These are phyloP conservation scores for Typhlomys cinereus DNA, from an alignment of 2,113 vertebrate species.

Conservation along the genomic window DNA sequence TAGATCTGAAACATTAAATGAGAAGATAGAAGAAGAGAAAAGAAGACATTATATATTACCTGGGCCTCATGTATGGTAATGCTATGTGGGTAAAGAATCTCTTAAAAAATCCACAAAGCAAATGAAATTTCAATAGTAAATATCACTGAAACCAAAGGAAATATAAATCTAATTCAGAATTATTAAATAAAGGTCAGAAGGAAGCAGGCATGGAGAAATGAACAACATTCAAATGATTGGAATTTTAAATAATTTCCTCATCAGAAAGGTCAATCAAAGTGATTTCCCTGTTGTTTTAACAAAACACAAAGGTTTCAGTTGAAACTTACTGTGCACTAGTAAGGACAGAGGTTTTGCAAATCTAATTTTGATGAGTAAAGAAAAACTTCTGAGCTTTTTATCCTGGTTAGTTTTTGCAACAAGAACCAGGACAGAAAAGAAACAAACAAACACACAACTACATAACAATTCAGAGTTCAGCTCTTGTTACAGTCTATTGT, in stretches of 20 bases:
- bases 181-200: conserved; percentile 74
- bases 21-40: neutral
- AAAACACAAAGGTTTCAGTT: neutral
- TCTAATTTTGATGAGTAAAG: neutral
- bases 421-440: neutral
- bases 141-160: conserved; percentile 66
- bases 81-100: conserved; percentile 44
- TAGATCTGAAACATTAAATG: neutral
- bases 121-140: conserved; percentile 77
- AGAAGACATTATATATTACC: conserved; percentile 40
- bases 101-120: conserved; percentile 63
- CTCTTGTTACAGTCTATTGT: neutral
- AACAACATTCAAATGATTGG: conserved; percentile 27
- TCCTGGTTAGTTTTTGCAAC: neutral
- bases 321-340: neutral
- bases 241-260: conserved; percentile 73
- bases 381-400: neutral
- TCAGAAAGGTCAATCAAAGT: conserved; percentile 70
- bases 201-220: conserved; percentile 42
- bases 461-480: neutral
- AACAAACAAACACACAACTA: neutral
- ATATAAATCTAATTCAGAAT: conserved; percentile 71
- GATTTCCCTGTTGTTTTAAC: conserved; percentile 50
- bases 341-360: neutral
- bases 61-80: conserved; percentile 45